Base-by-base conservation (phyloP, 2,888 invertebrate genomes). In the Leptopilina drosophilae region DNA sequence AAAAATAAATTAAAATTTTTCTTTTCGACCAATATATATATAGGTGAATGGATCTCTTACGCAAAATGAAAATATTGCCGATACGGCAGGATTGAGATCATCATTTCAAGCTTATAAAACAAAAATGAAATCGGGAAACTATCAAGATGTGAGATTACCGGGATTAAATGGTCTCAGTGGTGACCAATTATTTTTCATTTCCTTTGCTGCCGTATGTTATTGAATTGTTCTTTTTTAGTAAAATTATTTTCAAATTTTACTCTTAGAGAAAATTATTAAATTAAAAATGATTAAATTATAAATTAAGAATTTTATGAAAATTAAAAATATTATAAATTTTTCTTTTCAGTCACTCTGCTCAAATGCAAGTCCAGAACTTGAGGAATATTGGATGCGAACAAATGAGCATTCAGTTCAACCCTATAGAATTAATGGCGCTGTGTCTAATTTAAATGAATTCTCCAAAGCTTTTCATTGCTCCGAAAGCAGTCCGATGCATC, bases 11-110 rank as follows among this genome's bases (percentile, higher is more conserved):
- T 33, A 33, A 66, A 86, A 92, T 92, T 78, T 92, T 92, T 77
- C 93, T 93, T 83, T 89, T 88, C 53, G 26, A 3, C 42, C 20
- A 11, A 81, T 76, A 65, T 15, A 80, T 76, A 79, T 81, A 12
- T 88, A 95, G 95, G 93, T 95, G 85, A 94, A 95, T 90, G 94
- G 95, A 20, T 93, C 93, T 88, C 93, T 93, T 90, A 96, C 96
- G 56, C 95, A 96, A 87, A 96, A 96, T 73, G 97, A 97, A 93
- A 97, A 97, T 92, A 96, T 97, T 80, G 96, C 96, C 0, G 97
- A 97, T 92, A 96, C 96, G 92, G 96, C 96, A 80, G 97, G 97
- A 0, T 92, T 97, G 75, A 94, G 96, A 84, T 95, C 96, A 64
- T 95, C 96, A 0, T 95, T 95, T 85, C 90, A 92, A 87, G 96